Evolutionary conservation across 2,797 vertebrate species (phyloP).

Genomic region (Pangasius mekongensis): DNA sequence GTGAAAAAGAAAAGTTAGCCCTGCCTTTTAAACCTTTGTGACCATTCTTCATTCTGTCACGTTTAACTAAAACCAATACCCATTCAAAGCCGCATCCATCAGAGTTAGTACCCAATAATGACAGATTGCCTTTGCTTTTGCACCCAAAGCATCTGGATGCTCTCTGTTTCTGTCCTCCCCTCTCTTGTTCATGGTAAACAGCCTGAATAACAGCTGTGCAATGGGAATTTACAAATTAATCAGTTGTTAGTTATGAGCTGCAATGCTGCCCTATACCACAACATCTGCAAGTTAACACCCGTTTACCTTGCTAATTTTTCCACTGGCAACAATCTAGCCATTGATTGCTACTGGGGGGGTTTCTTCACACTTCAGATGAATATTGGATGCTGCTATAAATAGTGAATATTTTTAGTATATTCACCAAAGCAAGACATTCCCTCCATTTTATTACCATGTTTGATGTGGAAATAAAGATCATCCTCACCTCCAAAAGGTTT

Average conservation of each 20-base stretch:
- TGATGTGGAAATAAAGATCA: slow-evolving; percentile 48
- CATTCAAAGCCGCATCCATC: slow-evolving; percentile 87
- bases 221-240: slow-evolving; percentile 83
- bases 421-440: neutral
- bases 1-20: slow-evolving; percentile 62
- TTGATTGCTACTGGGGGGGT: slow-evolving; percentile 66
- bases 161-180: slow-evolving; percentile 68
- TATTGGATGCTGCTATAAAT: slow-evolving; percentile 33
- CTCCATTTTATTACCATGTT: neutral
- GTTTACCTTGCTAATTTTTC: slow-evolving; percentile 78
- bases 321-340: slow-evolving; percentile 67
- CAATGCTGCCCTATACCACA: slow-evolving; percentile 69
- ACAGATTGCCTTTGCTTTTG: slow-evolving; percentile 78
- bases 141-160: slow-evolving; percentile 83
- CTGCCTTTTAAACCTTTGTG: slow-evolving; percentile 74
- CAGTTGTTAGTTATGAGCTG: slow-evolving; percentile 80
- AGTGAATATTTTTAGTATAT: slow-evolving; percentile 19
- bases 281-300: slow-evolving; percentile 80
- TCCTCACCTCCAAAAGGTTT: slow-evolving; percentile 41
- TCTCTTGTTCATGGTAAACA: slow-evolving; percentile 82
- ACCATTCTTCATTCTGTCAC: slow-evolving; percentile 89
- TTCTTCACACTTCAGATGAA: slow-evolving; percentile 56
- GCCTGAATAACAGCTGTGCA: slow-evolving; percentile 82
- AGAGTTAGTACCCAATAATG: slow-evolving; percentile 83
- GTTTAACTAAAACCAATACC: slow-evolving; percentile 92